Evolutionary conservation across 2,113 vertebrate genomes (phyloP), one percentile per base, ranked within the genome.

Genomic region (Hippocampus guttulatus): DNA sequence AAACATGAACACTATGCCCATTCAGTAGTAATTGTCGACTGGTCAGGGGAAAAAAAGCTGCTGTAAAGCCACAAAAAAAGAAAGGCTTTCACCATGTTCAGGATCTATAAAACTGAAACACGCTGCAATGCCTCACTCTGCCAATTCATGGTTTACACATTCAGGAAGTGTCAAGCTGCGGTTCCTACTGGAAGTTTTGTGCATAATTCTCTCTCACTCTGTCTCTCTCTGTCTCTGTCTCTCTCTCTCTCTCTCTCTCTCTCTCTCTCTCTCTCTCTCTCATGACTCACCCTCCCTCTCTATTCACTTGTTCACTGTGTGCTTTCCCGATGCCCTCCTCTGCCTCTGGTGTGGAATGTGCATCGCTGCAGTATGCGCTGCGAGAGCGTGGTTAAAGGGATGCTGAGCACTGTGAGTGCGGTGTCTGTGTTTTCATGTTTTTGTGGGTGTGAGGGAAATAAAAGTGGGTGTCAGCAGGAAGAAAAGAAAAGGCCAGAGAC

Each of bases 291-390:
- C 1, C 16, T 23, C 18, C 20, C 41, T 33, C 49, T 64, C 55
- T 52, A 71, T 67, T 81, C 79, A 84, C 81, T 87, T 85, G 79
- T 58, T 27, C 55, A 27, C 11, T 27, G 55, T 16, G 52, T 55
- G 25, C 80, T 81, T 66, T 76, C 60, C 77, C 63, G 16, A 14
- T 27, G 68, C 23, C 70, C 74, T 64, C 64, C 41, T 82, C 67
- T 81, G 55, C 70, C 43, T 75, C 70, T 64, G 61, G 8, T 27
- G 38, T 71, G 88, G 87, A 90, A 90, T 88, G 84, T 88, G 69
- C 64, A 54, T 82, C 72, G 84, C 85, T 85, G 88, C 87, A 87
- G 77, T 82, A 75, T 76, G 25, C 61, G 71, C 66, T 75, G n/a
- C 76, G 74, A 75, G 67, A 75, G 55, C 55, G 85, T 73, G 80